A percentile compares a stretch with the other conserved stretches of the same genome.
Evolutionary conservation across 1,140 invertebrate genomes (phyloP).

Genomic region (Hormaphis cornu): DNA sequence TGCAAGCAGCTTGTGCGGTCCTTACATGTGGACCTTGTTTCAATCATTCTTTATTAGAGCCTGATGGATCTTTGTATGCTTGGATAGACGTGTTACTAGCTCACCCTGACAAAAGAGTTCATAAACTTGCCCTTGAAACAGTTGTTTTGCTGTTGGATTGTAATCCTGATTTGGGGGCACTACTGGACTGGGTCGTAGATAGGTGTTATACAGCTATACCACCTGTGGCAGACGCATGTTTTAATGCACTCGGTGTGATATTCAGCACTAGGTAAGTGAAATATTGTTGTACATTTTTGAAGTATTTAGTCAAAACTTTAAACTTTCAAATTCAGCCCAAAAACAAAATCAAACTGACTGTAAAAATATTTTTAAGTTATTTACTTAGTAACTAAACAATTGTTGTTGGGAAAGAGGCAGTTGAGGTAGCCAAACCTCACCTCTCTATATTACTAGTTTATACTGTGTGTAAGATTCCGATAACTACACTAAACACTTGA

Average conservation of each 20-base stretch:
- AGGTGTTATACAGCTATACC: constrained; percentile 87
- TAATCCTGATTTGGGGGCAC: constrained; percentile 84
- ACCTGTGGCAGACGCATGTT: constrained; percentile 88
- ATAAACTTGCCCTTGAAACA: constrained; percentile 82
- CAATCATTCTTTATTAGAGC: constrained; percentile 76
- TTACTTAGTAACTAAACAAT: too few relatives aligned
- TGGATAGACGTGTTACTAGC: constrained; percentile 87
- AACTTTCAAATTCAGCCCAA: not conserved
- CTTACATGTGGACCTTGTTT: constrained; percentile 92
- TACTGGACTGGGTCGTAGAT: constrained; percentile 96
- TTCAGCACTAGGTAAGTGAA: constrained; percentile 79
- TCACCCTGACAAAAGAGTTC: constrained; percentile 83
- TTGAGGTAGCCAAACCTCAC: too few relatives aligned
- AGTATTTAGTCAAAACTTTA: not conserved
- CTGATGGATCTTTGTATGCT: constrained; percentile 71
- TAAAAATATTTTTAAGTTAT: not conserved
- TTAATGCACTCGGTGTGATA: constrained; percentile 86
- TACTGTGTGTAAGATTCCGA: too few relatives aligned
- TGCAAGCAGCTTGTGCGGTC: constrained; percentile 86
- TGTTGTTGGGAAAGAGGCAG: too few relatives aligned
- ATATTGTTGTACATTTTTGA: not conserved
- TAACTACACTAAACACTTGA: too few relatives aligned
- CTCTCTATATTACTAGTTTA: too few relatives aligned
- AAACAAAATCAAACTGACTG: not conserved
- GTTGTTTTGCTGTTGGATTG: constrained; percentile 88